These are phyloP conservation scores for Paraescarpia echinospica DNA, from an alignment of 1,140 invertebrate species.

Conservation along the genomic window DNA sequence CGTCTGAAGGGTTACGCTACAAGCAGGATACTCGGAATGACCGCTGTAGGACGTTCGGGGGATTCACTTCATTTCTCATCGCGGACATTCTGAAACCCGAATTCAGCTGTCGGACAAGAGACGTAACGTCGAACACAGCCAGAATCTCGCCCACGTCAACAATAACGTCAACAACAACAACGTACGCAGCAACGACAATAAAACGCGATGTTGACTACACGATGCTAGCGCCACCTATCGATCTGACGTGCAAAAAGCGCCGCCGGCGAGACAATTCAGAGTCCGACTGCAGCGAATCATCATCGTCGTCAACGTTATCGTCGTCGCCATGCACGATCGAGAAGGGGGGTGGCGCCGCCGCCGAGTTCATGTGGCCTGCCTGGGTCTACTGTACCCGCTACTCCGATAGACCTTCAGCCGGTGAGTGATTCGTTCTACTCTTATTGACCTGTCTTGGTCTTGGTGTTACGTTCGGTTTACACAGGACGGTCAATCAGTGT, in stretches of 20 bases:
- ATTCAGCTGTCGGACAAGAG: not conserved
- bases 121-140: not conserved
- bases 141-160: not conserved
- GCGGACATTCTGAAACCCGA: conserved; percentile 17
- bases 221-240: not conserved
- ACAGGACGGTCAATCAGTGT: too few relatives aligned
- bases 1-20: not conserved
- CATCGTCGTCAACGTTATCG: not conserved
- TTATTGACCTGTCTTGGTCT: too few relatives aligned
- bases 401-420: conserved; percentile 91
- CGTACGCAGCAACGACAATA: not conserved
- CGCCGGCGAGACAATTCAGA: not conserved
- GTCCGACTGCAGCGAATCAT: not conserved
- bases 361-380: conserved; percentile 72
- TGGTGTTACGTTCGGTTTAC: too few relatives aligned
- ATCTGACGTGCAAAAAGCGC: not conserved
- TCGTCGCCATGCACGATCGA: not conserved
- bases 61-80: conserved; percentile 12
- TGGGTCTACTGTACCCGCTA: conserved; percentile 98
- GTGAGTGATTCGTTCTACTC: conserved; percentile 63
- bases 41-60: not conserved
- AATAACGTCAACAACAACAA: not conserved
- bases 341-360: not conserved
- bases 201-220: not conserved
- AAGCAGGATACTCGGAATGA: not conserved